Percentiles rank a stretch among this genome's conserved stretches.
Evolutionary conservation across 1,140 invertebrate genomes (phyloP).

Genomic region (Xylocopa sonorina): DNA sequence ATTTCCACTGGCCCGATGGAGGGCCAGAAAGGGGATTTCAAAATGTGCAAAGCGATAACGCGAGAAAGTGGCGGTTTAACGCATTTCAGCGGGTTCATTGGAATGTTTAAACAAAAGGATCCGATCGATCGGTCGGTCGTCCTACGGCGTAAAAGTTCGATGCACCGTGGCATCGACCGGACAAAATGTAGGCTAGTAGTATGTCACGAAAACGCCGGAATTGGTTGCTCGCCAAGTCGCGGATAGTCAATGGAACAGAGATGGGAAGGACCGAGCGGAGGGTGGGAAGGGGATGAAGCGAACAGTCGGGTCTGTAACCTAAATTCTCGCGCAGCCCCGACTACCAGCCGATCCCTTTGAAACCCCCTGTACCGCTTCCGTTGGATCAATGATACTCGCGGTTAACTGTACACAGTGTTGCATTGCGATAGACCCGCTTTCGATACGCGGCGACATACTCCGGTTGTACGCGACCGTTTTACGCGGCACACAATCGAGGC

Average conservation of each 20-base stretch:
- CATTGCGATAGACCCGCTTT: conserved; percentile 16
- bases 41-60: neutral
- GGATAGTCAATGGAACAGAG: conserved; percentile 52
- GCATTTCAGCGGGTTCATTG: neutral
- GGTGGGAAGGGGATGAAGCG: too few relatives aligned
- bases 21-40: neutral
- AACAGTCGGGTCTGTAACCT: conserved; percentile 39
- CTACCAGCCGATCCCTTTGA: conserved; percentile 44
- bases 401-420: conserved; percentile 50
- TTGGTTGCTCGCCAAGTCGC: conserved; percentile 66
- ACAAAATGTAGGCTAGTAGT: conserved; percentile 34
- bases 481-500: neutral
- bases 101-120: conserved; percentile 33
- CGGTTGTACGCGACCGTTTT: neutral
- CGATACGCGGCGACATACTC: neutral
- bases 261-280: too few relatives aligned
- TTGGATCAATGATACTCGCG: conserved; percentile 53
- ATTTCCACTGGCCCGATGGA: too few relatives aligned
- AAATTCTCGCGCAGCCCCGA: conserved; percentile 54
- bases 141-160: conserved; percentile 10
- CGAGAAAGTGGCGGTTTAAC: neutral
- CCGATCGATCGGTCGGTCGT: neutral
- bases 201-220: conserved; percentile 47
- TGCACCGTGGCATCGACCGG: conserved; percentile 15
- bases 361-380: conserved; percentile 30